Conservation (phyloP, 1,140 invertebrate genomes). For the Macrobrachium rosenbergii region DNA sequence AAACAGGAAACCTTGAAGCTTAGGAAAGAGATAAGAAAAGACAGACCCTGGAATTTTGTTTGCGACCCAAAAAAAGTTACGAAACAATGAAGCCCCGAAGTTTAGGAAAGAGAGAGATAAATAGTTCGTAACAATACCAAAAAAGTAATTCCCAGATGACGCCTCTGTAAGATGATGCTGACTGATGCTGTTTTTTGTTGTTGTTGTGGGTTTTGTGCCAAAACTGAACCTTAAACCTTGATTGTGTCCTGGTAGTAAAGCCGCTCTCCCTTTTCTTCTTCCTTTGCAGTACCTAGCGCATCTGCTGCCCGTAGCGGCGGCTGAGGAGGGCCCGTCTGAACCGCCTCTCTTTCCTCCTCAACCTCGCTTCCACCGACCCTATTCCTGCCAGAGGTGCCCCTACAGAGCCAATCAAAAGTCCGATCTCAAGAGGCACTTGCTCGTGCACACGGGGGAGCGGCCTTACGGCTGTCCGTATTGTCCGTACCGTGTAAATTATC, state of each 20-base stretch:
- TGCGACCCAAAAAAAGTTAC: background rate
- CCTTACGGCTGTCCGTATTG: slow-evolving; percentile 43
- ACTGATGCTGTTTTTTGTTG: too few relatives aligned
- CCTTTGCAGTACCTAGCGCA: slow-evolving; percentile 41
- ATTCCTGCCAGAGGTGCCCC: slow-evolving; percentile 43
- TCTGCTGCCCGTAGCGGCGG: slow-evolving; percentile 4
- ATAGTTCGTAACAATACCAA: background rate
- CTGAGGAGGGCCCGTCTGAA: background rate
- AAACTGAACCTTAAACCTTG: too few relatives aligned
- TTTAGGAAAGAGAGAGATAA: slow-evolving; percentile 6
- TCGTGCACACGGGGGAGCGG: slow-evolving; percentile 39
- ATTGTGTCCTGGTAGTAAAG: slow-evolving; percentile 27
- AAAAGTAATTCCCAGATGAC: background rate
- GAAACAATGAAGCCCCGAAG: background rate
- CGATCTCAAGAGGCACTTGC: slow-evolving; percentile 45
- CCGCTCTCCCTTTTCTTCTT: slow-evolving; percentile 26
- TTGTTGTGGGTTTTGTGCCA: too few relatives aligned
- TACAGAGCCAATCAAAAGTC: slow-evolving; percentile 54
- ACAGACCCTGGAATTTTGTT: too few relatives aligned
- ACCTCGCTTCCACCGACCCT: slow-evolving; percentile 29
- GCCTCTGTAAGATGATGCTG: too few relatives aligned
- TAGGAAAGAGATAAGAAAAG: slow-evolving; percentile 4
- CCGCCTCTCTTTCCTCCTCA: background rate
- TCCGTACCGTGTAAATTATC: slow-evolving; percentile 46
- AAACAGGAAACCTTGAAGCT: too few relatives aligned